Evolutionary conservation across 2,113 vertebrate genomes (phyloP), one percentile per base, ranked within the genome.

Genomic region (Peromyscus polionotus): DNA sequence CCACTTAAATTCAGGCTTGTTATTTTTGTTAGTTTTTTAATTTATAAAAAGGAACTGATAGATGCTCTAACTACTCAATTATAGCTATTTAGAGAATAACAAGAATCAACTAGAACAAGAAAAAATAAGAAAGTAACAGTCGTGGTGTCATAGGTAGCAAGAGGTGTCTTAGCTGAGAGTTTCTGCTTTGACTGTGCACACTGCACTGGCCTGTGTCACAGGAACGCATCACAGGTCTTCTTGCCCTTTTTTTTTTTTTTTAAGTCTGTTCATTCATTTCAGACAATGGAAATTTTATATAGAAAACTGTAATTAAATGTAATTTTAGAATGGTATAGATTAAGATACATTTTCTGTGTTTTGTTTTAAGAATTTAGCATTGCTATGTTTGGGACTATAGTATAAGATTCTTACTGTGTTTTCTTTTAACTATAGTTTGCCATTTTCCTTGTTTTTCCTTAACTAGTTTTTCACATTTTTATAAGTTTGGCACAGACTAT

Each of bases 401-500:
- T 73, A 59, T 13, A 81, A 33, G 26, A 90, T 57, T 84, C 91
- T 91, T 57, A 28, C 17, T 83, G 10, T 39, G 1, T 59, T 94
- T 88, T 90, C 88, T 57, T 70, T 90, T 91, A 65, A 39, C 28
- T 72, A 7, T 42, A 80, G 79, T 12, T 94, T 92, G 13, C 26
- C 83, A 67, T 79, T 91, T 67, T 28, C 48, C 91, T 59, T 94
- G 93, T 57, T 96, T 97, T 99, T 94, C 96, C 98, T 98, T 98
- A 97, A 97, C 98, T 98, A 59, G 26, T 98, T 70, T 77, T 91
- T 84, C 96, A 99, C 99, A 99, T 99, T 98, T 99, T 99, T 96
- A 99, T 99, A 97, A 99, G 99, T 96, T 97, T 99, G 96, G 99
- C 99, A 97, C 99, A 99, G 99, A 99, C 99, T 79, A 99, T 99